Conservation (phyloP, 2,888 invertebrate genomes). For the Blomia tropicalis region DNA sequence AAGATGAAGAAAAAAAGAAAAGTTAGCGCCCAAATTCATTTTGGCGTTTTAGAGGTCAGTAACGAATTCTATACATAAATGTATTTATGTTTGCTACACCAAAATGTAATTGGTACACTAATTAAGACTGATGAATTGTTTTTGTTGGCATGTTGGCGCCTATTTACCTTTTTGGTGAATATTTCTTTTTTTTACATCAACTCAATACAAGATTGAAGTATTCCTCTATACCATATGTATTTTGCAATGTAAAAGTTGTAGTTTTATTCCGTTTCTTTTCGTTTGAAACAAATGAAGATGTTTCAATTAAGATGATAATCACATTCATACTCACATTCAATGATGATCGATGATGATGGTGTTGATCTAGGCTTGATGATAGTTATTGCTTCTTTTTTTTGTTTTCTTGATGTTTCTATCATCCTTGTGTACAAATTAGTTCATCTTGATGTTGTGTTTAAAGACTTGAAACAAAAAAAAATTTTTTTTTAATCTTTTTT, state of each 20-base stretch:
- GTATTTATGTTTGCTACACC: no score
- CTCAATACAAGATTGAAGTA: no score
- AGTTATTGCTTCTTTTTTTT: neutral
- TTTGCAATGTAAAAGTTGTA: no score
- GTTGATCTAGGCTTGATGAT: neutral
- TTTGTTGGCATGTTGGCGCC: neutral
- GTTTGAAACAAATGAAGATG: constrained; percentile 15
- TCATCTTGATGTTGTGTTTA: no score
- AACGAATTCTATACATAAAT: no score
- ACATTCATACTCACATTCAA: neutral
- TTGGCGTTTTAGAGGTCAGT: no score
- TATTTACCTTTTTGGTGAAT: neutral
- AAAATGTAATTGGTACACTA: constrained; percentile 8
- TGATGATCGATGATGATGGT: constrained; percentile 2
- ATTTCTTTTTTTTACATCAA: neutral
- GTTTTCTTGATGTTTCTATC: neutral
- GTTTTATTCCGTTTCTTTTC: no score
- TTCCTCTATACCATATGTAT: no score
- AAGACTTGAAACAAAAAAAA: no score
- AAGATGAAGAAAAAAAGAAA: neutral
- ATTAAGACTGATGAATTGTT: constrained; percentile 11
- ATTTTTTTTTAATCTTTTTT: neutral
- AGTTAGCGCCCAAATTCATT: neutral
- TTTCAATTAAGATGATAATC: constrained; percentile 6
- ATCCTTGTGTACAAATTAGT: no score